Base-by-base conservation (phyloP, 2,113 vertebrate species). In the Pseudopodoces humilis region DNA sequence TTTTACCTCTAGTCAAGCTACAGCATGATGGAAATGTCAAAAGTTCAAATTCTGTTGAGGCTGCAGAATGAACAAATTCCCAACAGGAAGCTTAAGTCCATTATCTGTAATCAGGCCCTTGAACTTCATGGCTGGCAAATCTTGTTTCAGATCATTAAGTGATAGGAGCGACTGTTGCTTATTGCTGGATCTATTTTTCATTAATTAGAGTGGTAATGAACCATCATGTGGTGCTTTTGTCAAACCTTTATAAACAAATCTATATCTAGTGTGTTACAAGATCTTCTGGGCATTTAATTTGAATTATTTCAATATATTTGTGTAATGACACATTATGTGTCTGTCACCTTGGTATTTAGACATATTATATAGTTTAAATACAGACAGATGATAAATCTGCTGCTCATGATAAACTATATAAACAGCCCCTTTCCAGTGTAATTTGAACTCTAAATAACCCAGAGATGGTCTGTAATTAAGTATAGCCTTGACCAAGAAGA, bases 131-230 rank as follows among this genome's bases (percentile, higher is more conserved):
- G 75, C 72, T 92, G 75, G 68, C 64, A 95, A 88, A 90, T 30
- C 52, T 69, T 6, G 0, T 80, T 88, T 93, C 88, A 86, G 83
- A 92, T 39, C 33, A 59, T 74, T 92, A 91, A 85, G 70, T 83
- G 84, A 85, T 85, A 94, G 50, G 75, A 83, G 35, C 0, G 7
- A 71, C 68, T 81, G 71, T 60, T 83, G 46, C 59, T 10, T 83
- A 79, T 96, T 94, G 58, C 58, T 76, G 63, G 55, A 84, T 92
- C 88, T 83, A 90, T 77, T 94, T 95, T 94, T 94, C 86, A 92
- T 94, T 97, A 96, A 94, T 97, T 96, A 70, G 64, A 90, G 52
- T 91, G 62, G 37, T 92, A 94, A 91, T 93, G 88, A 94, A 76
- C 88, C 69, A 56, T 94, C 63, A 68, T 58, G 53, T 59, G 49